Base-by-base conservation (phyloP, 2,888 invertebrate species). In the Chrysolina americana region DNA sequence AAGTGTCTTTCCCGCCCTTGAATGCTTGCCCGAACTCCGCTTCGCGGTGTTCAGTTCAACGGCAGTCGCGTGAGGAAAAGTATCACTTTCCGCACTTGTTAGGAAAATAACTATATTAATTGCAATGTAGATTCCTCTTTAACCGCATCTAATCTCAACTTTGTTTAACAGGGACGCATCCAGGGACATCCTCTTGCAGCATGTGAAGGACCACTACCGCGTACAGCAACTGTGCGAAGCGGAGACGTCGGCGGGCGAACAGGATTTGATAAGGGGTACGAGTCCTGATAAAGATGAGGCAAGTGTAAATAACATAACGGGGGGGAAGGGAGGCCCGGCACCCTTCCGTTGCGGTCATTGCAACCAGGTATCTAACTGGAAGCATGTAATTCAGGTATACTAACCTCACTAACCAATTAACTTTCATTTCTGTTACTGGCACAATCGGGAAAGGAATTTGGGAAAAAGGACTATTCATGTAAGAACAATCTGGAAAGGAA, bases 311-410 rank as follows among this genome's bases (percentile, higher is more conserved):
- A 84, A 84, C 83, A 82, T 82, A 80, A 78, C 81, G 79, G 83
- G 85, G 82, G 73, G 76, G 75, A 84, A 85, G 84, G 87, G 88
- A 87, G 85, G 74, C 78, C 83, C 65, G 23, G 90, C 90, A 87
- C 91, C 91, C 85, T 89, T 89, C 77, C 92, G 93, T 86, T 94
- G 94, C 89, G 94, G 94, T 82, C 94, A 94, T 89, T 94, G 94
- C 89, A 93, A 93, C 89, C 94, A 94, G 90, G 90, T 93, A 86
- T 94, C 94, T 82, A 94, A 94, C 89, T 94, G 94, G 94, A 94
- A 94, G 91, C 94, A 94, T 91, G 94, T 94, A 86, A 94, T 94
- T 89, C 94, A 94, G 93, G 94, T 94, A 91, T 89, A 89, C 89
- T 89, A 89, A 89, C 89, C 84, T 81, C 84, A 86, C 85, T 86